phyloP scores from a whole-genome alignment of 2,888 invertebrate genomes.

The Magallana nippona region DNA sequence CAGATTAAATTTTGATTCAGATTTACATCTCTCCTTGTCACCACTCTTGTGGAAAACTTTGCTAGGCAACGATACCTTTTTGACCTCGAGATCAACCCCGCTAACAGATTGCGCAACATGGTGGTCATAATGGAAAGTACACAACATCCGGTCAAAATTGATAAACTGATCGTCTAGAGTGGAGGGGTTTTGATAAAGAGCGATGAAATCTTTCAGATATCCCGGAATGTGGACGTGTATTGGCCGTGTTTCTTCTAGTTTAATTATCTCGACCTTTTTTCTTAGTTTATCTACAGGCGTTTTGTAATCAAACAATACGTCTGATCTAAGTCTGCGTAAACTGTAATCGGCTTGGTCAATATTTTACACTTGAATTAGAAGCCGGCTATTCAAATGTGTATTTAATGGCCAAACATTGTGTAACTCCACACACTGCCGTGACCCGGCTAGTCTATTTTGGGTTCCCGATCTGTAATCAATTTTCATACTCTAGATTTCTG shows the following conservation, averaged over 20 bases:
- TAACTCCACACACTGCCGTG: background rate
- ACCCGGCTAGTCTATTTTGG: constrained; percentile 32
- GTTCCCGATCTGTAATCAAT: constrained; percentile 5
- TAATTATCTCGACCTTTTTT: constrained; percentile 9
- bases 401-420: constrained; percentile 44
- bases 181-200: background rate
- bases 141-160: background rate
- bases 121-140: background rate
- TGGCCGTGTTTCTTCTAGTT: background rate
- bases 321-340: constrained; percentile 39
- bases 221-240: background rate
- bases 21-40: too few species aligned
- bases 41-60: too few species aligned
- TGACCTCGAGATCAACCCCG: background rate
- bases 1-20: too few species aligned
- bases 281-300: constrained; percentile 7
- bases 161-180: background rate
- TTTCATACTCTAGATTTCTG: background rate
- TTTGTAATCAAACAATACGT: constrained; percentile 41
- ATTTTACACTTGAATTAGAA: constrained; percentile 42
- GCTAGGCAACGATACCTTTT: too few species aligned
- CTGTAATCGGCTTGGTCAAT: constrained; percentile 39
- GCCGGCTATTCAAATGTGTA: constrained; percentile 40
- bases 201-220: background rate
- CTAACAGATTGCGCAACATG: background rate